Evolutionary conservation across 2,113 vertebrate genomes (phyloP), one percentile per base, ranked within the genome.

Genomic region (Erinaceus europaeus): DNA sequence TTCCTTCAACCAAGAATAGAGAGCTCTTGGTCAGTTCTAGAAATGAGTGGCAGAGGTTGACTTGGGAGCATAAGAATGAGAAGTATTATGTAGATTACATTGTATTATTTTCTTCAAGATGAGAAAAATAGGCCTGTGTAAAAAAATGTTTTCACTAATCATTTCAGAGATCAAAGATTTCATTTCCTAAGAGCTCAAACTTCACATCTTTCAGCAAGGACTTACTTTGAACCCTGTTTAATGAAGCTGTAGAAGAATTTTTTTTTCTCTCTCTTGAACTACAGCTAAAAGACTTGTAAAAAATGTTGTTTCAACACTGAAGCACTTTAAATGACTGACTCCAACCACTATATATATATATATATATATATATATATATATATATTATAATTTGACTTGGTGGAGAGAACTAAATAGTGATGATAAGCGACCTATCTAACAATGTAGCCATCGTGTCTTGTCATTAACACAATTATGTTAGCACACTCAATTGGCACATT

Each of bases 401-500:
- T 96, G 96, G 95, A 96, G 55, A 23, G 92, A 96, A 86, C 93
- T 95, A 97, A 96, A 97, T 94, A 97, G 96, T 76, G 96, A 97
- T 95, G 96, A 97, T 97, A 97, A 97, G 96, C 15, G 25, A 96
- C 96, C 93, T 94, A 97, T 89, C 96, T 94, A 95, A 97, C 96
- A 97, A 96, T 89, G 92, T 86, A 96, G 86, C 91, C 93, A 88
- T 88, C 93, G 62, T 86, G 93, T 97, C 96, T 96, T 97, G 96
- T 97, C 96, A 97, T 98, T 97, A 98, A 94, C 97, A 97, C 95
- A 98, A 97, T 97, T 97, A 97, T 97, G 97, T 96, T 96, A 96
- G 94, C 91, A 95, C 91, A 96, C 94, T 97, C 97, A 97, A 97
- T 98, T 97, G 97, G 95, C 96, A 95, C 95, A 84, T 95, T 95